Percentiles rank a stretch among this genome's conserved stretches.
Evolutionary conservation across 2,888 invertebrate species (phyloP).

Genomic region (Lymantria monacha): DNA sequence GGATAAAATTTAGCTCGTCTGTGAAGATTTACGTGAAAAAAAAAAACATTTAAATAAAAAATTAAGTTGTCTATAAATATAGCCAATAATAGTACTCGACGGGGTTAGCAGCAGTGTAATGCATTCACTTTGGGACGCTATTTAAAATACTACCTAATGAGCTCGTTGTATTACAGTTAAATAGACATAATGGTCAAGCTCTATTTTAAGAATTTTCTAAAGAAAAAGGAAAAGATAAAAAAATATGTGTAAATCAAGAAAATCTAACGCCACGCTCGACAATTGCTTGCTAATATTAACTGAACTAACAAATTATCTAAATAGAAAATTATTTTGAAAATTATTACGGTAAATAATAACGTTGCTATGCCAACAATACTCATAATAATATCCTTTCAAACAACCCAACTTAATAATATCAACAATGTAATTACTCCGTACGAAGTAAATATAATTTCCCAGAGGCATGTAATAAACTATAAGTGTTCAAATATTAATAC

Average conservation of each 20-base stretch:
- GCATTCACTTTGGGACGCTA: too few species aligned
- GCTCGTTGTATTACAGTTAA: background rate
- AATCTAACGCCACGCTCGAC: too few species aligned
- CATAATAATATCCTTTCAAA: constrained; percentile 4
- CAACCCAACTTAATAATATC: constrained; percentile 30
- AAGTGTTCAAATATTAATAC: constrained; percentile 35
- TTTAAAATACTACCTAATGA: too few species aligned
- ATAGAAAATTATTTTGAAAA: background rate
- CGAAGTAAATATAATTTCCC: constrained; percentile 40
- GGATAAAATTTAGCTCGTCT: too few species aligned
- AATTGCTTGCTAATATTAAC: too few species aligned
- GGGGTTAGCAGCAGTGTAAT: too few species aligned
- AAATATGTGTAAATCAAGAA: too few species aligned
- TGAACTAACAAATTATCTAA: too few species aligned
- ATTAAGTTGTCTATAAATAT: too few species aligned
- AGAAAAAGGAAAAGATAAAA: too few species aligned
- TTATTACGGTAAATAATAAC: background rate
- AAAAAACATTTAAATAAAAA: background rate
- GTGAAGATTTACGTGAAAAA: background rate
- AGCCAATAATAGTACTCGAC: too few species aligned
- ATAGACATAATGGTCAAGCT: background rate
- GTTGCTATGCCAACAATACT: background rate
- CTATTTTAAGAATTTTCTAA: too few species aligned
- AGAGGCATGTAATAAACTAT: constrained; percentile 35
- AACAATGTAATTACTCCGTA: constrained; percentile 13